Conservation (phyloP, 2,888 invertebrate species). For the Sarcophaga carnaria region DNA sequence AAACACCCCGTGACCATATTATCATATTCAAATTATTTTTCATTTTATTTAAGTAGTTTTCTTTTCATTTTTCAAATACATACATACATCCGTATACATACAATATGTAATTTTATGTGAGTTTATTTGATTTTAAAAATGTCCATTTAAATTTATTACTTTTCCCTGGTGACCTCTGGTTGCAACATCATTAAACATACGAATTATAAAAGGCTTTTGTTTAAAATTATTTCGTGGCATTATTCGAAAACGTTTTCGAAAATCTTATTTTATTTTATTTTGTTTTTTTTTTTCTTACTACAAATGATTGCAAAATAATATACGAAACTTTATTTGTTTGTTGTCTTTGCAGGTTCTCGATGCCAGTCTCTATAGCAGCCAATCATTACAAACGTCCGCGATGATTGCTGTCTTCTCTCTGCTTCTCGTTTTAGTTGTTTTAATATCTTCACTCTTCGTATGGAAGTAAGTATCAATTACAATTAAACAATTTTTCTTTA, state of each 20-base stretch:
- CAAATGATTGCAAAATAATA: background rate
- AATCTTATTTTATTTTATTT: background rate
- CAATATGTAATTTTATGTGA: no score
- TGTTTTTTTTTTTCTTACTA: background rate
- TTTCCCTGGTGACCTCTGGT: conserved; percentile 59
- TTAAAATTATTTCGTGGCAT: background rate
- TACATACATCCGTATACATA: no score
- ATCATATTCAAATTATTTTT: background rate
- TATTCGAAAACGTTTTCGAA: conserved; percentile 4
- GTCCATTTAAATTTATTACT: conserved; percentile 50
- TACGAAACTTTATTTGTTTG: background rate
- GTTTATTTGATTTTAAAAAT: background rate
- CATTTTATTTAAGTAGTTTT: background rate
- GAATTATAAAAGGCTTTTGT: conserved; percentile 11
- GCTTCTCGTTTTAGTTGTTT: conserved; percentile 88
- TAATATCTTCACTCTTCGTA: conserved; percentile 90
- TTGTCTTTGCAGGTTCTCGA: conserved; percentile 88
- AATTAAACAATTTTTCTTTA: background rate
- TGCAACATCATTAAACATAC: conserved; percentile 49
- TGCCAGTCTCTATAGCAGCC: conserved; percentile 93
- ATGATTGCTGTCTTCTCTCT: conserved; percentile 92
- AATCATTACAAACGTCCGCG: conserved; percentile 92
- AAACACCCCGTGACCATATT: background rate
- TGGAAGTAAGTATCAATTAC: conserved; percentile 89
- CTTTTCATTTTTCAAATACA: background rate